These are phyloP conservation scores for Leptobrachium leishanense DNA, from an alignment of 2,113 vertebrate genomes.

Conservation along the genomic window DNA sequence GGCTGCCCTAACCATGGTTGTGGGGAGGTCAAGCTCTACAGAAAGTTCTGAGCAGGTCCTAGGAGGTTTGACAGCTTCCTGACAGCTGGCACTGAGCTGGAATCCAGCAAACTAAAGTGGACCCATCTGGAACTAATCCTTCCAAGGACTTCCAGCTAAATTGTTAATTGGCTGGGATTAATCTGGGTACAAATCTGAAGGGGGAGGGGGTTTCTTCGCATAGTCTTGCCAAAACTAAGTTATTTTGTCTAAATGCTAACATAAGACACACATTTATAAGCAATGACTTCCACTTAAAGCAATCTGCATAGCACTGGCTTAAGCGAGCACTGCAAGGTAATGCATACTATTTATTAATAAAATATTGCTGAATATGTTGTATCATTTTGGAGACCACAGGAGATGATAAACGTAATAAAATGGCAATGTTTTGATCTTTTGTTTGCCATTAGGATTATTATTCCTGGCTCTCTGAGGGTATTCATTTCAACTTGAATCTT, in stretches of 20 bases:
- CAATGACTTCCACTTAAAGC: not conserved
- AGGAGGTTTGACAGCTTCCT: constrained; percentile 23
- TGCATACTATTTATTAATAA: too few relatives aligned
- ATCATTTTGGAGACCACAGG: too few relatives aligned
- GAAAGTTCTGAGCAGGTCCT: constrained; percentile 8
- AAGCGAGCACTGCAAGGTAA: not conserved
- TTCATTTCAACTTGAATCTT: too few relatives aligned
- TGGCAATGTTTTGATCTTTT: too few relatives aligned
- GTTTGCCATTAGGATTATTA: too few relatives aligned
- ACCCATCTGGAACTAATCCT: constrained; percentile 37
- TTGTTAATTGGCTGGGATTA: constrained; percentile 32
- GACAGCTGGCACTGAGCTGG: constrained; percentile 35
- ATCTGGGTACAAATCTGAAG: constrained; percentile 31
- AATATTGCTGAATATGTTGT: too few relatives aligned
- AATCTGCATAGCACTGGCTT: not conserved
- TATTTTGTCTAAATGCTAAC: constrained; percentile 28
- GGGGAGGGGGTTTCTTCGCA: not conserved
- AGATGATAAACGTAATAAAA: too few relatives aligned
- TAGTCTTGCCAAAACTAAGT: constrained; percentile 10
- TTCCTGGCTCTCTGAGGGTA: too few relatives aligned
- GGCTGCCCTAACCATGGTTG: not conserved
- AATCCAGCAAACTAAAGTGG: constrained; percentile 23
- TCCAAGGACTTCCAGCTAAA: constrained; percentile 26
- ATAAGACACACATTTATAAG: constrained; percentile 8
- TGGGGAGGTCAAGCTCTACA: not conserved